Evolutionary conservation across 92 coral and sea anemone species (phyloP).

Genomic region (Phenganax subtilis): DNA sequence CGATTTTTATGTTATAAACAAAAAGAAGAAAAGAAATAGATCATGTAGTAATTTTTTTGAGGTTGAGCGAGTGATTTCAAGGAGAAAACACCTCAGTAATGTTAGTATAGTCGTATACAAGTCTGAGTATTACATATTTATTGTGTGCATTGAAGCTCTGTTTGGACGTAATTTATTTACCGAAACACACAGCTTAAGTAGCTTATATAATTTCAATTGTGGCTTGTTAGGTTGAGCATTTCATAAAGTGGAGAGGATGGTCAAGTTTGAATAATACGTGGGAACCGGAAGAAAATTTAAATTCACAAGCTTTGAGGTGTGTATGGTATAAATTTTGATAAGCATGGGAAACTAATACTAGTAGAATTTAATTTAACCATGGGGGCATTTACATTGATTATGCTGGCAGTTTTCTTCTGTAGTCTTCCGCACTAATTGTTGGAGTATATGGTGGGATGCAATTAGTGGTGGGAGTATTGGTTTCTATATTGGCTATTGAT

Average conservation of each 20-base stretch:
- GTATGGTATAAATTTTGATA: neutral
- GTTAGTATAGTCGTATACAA: neutral
- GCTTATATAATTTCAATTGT: neutral
- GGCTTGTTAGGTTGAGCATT: neutral
- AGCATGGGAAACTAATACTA: too few species aligned
- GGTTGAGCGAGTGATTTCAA: slow-evolving; percentile 23
- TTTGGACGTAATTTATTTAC: neutral
- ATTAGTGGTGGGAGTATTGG: too few species aligned
- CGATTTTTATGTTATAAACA: neutral
- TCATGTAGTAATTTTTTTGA: neutral
- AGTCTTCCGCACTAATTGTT: neutral
- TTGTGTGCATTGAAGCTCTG: neutral
- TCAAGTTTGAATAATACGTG: neutral
- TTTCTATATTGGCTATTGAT: too few species aligned
- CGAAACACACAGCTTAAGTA: neutral
- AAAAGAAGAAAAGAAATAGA: neutral
- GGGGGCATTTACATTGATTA: too few species aligned
- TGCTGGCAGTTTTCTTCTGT: neutral
- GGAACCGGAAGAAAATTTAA: slow-evolving; percentile 8
- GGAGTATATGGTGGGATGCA: too few species aligned
- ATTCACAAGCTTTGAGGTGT: neutral
- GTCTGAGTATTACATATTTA: neutral
- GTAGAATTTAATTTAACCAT: neutral
- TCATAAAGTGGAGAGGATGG: neutral
- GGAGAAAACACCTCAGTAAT: slow-evolving; percentile 1